phyloP scores from a whole-genome alignment of 1,140 invertebrate genomes.

The Drosophila jambulina region DNA sequence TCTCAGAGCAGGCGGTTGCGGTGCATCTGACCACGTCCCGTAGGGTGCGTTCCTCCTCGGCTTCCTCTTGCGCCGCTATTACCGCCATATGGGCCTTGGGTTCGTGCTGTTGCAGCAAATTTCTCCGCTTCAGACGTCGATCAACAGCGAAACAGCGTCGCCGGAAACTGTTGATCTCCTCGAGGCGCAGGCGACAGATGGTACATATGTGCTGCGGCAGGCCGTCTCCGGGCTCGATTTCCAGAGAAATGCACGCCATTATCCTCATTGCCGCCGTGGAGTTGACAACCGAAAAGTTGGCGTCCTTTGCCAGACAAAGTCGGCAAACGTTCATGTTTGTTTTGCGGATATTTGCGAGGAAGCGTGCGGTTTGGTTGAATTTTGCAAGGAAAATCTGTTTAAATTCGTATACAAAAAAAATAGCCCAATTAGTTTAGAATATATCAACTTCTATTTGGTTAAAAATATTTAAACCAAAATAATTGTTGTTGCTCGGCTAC shows the following conservation, averaged over 20 bases:
- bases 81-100: background rate
- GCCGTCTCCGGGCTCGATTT: conserved; percentile 54
- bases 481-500: background rate
- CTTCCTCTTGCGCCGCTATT: background rate
- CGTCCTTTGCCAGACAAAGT: conserved; percentile 58
- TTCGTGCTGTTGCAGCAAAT: background rate
- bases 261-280: conserved; percentile 30
- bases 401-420: background rate
- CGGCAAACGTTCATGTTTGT: conserved; percentile 52
- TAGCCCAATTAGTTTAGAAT: background rate
- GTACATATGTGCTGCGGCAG: conserved; percentile 56
- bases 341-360: background rate
- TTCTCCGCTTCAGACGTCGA: conserved; percentile 34
- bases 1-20: conserved; percentile 47
- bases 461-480: background rate
- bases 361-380: too few relatives aligned
- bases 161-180: conserved; percentile 61
- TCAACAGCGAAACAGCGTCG: conserved; percentile 59
- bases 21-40: conserved; percentile 37
- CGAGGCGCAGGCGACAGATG: conserved; percentile 53
- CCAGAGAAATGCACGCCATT: conserved; percentile 57
- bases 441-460: background rate
- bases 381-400: background rate
- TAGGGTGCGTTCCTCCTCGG: conserved; percentile 17
- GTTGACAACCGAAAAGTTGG: conserved; percentile 39